Evolutionary conservation across 2,888 invertebrate genomes (phyloP), one percentile per base, ranked within the genome.

Genomic region (Eupithecia abbreviata): DNA sequence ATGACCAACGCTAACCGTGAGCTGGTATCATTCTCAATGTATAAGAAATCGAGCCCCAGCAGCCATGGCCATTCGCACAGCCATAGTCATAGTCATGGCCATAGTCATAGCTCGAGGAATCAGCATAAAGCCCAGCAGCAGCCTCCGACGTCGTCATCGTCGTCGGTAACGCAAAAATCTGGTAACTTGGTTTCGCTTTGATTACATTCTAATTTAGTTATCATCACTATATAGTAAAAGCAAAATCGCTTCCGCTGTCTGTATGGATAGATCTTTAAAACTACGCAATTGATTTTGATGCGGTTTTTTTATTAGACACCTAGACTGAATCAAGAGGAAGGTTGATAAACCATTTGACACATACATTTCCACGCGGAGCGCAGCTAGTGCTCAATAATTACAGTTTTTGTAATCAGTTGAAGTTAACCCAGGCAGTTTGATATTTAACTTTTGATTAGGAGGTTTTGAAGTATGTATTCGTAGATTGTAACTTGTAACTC

Each of bases 1-100:
- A 94, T 95, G 92, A 94, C 95, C 41, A 94, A 94, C 81, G 91
- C 93, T 15, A 95, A 95, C 84, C 87, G 95, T 4, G 95, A 95
- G 84, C 88, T 95, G 58, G 86, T 95, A 70, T 94, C 95, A 30
- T 95, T 95, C 88, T 92, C 93, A 13, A 88, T 95, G 92, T 95
- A 95, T 83, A 95, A 95, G 88, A 95, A 95, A 85, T 89, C 91
- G 4, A 87, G 87, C 77, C 72, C 86, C 18, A 87, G 86, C 45
- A 83, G 86, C 4, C 91, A 90, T 76, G 83, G 87, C 2, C 91
- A 91, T 78, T 79, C 85, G 4, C 90, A 90, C 79, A 80, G 85
- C 10, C 90, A 89, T 70, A 51, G 85, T 4, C 89, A 89, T 49
- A 69, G 84, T 4, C 90, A 90, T 74, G 62, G 85, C 9, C 90